Percentiles rank a stretch among this genome's conserved stretches.
Conservation (phyloP, 2,113 vertebrate genomes). For the Noctilio leporinus region DNA sequence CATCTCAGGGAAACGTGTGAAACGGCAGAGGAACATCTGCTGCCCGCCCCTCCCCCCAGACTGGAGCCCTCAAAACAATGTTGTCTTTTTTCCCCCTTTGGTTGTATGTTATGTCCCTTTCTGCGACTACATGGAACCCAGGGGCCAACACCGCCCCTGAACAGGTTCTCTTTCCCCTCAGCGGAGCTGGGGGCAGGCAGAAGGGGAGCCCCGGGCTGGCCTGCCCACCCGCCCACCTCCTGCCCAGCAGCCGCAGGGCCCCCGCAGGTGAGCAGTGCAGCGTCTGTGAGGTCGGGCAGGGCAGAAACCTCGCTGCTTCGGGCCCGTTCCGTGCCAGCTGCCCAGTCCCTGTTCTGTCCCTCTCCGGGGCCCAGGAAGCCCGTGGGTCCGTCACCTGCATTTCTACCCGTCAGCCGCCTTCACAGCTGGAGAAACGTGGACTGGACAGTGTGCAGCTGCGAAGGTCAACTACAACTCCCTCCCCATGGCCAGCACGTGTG, state of each 20-base stretch:
- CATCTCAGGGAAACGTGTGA: constrained; percentile 20
- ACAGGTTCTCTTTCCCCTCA: constrained; percentile 21
- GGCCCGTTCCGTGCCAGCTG: not conserved
- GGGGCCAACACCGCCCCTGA: constrained; percentile 28
- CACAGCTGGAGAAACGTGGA: not conserved
- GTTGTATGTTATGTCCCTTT: not conserved
- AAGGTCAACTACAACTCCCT: not conserved
- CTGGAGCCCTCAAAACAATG: constrained; percentile 41
- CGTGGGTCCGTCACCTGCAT: too few relatives aligned
- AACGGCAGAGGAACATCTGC: constrained; percentile 61
- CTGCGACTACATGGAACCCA: not conserved
- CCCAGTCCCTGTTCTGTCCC: not conserved
- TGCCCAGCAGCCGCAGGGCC: too few relatives aligned
- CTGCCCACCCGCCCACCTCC: too few relatives aligned
- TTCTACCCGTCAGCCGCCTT: not conserved
- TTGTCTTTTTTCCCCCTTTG: not conserved
- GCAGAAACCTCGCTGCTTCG: not conserved
- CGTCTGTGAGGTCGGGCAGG: not conserved
- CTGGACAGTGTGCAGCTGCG: not conserved
- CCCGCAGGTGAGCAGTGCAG: constrained; percentile 27
- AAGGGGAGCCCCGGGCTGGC: constrained; percentile 36
- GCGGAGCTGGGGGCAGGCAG: constrained; percentile 34
- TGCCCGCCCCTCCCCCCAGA: not conserved
- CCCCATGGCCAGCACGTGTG: not conserved
- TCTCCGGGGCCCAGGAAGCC: not conserved